Conservation (phyloP, 2,888 invertebrate genomes). For the Fissipunctia ypsillon region DNA sequence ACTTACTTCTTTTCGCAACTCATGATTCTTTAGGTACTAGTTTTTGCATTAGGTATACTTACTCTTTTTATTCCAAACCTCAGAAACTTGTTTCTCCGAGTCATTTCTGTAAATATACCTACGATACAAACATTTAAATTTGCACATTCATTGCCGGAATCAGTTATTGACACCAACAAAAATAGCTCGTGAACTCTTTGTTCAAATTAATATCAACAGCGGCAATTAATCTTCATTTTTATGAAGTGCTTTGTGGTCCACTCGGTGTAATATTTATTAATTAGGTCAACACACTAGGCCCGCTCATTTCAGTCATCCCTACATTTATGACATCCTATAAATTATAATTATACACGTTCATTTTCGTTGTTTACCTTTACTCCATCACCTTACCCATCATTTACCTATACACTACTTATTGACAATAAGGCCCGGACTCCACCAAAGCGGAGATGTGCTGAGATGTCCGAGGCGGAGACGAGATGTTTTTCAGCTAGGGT, state of each 20-base stretch:
- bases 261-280: constrained; percentile 39
- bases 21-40: neutral
- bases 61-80: neutral
- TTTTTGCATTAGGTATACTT: no score
- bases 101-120: constrained; percentile 17
- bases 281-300: constrained; percentile 39
- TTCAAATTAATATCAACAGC: constrained; percentile 35
- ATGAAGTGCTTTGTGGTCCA: constrained; percentile 51
- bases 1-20: neutral
- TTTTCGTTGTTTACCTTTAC: constrained; percentile 7
- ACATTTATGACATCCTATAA: constrained; percentile 10
- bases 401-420: neutral
- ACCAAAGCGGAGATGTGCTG: no score
- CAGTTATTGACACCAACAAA: constrained; percentile 39
- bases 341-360: constrained; percentile 4
- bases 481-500: no score
- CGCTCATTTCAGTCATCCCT: constrained; percentile 33
- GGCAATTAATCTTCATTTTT: constrained; percentile 61
- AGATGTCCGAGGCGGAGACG: no score
- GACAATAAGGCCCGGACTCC: no score
- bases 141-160: constrained; percentile 28
- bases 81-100: neutral
- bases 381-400: no score
- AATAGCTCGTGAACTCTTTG: constrained; percentile 46
- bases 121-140: constrained; percentile 21